Base-by-base conservation (phyloP, 2,113 vertebrate genomes). In the Dipodomys ordii region DNA sequence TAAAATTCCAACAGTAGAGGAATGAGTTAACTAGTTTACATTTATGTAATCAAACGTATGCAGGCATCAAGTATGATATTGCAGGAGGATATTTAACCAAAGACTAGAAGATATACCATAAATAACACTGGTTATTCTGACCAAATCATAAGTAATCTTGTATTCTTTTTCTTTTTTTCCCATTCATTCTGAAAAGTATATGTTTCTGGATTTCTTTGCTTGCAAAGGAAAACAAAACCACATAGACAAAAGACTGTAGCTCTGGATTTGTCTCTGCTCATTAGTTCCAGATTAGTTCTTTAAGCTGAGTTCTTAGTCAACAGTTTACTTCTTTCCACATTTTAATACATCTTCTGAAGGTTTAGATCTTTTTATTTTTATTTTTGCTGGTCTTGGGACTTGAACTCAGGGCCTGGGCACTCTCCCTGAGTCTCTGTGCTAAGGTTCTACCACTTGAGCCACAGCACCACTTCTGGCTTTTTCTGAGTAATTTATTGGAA, bases 41-140 rank as follows among this genome's bases (percentile, higher is more conserved):
- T 83, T 87, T 95, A 57, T 71, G 46, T 46, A 88, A 39, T 88
- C 72, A 82, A 88, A 87, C 91, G 22, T 64, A 83, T 76, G 3
- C 11, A 69, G 81, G 22, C 22, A 72, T 60, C 90, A 93, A 65
- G 88, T 81, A 81, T 79, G 76, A 72, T 90, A 62, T 28, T 13
- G 5, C 19, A 67, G 30, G 28, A 88, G 30, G 86, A 71, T 87
- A 74, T 74, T 86, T 83, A 13, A 93, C 82, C 76, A 94, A 84
- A 39, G 19, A 49, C 23, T 87, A 76, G 62, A 35, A 69, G 49
- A 35, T 28, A 18, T 20, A 5, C 60, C 64, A 67, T 49, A 91
- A 80, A 60, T 85, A 74, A 67, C 35, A 62, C 19, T 32, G 0
- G 11, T 62, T 69, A 72, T 90, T 23, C 18, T 20, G 18, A 84